Evolutionary conservation across 2,888 invertebrate species (phyloP), one percentile per base, ranked within the genome.

Genomic region (Ametastegia equiseti): DNA sequence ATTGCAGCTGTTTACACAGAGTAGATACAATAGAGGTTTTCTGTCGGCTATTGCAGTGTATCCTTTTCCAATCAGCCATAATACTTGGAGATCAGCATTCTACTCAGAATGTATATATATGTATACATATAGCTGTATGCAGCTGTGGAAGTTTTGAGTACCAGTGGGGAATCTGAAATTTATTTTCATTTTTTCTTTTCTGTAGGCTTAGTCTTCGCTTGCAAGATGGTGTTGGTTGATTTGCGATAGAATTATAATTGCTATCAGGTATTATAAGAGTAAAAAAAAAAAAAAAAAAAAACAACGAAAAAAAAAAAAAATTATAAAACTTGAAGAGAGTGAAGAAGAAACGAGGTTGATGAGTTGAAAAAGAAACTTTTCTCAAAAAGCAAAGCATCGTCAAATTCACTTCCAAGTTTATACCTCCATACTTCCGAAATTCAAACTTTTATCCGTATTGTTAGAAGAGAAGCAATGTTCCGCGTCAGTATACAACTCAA

Each of bases 11-110:
- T 47, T 47, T 27, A 45, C 27, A 45, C 27, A 1, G 11, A 71
- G 23, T 47, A 71, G 42, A 69, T 27, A 69, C 13, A 69, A 23
- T 15, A 11, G 11, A 19, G 19, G 23, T 2, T 42, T 47, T 47
- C 30, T 30, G 11, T 71, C 6, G 30, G 71, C 45, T 15, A 47
- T 9, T 71, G n/a, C n/a, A n/a, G 71, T 47, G 47, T 47, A 7
- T 45, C 30, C 45, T 47, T 67, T 67, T 36, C 39, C 19, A 36
- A 67, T 67, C 39, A 42, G 11, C 11, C 39, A 39, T 67, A 47
- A 71, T 47, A 30, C 42, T 71, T 47, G 27, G n/a, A 30, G 47
- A 71, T 71, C 47, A 71, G 19, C 71, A 71, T 45, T 71, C 47
- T 30, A n/a, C 45, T 71, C 30, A 47, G 45, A 71, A 71, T 71